Base-by-base conservation (phyloP, 2,888 invertebrate genomes). In the Platycheirus albimanus region DNA sequence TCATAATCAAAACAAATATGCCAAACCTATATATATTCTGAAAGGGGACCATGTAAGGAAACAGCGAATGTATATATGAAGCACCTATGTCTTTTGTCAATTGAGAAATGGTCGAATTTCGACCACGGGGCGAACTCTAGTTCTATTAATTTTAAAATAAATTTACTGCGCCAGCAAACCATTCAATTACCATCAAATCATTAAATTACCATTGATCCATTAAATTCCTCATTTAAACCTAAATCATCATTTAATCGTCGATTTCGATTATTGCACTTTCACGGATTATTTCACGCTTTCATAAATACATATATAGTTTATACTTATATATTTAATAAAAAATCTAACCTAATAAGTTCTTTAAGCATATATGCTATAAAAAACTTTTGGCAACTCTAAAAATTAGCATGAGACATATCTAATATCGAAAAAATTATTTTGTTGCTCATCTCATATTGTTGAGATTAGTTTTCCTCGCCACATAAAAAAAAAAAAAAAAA, bases 211-310 rank as follows among this genome's bases (percentile, higher is more conserved):
- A 30, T 30, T 30, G 30, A 30, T 30, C 10, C 30, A 38, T 38
- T 38, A 13, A 38, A 13, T 13, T 38, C 38, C 17, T 43, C 17
- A 43, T 43, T 43, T 43, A 43, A 43, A 43, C 38, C 38, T 38
- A n/a, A 38, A n/a, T 38, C 38, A 38, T 43, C 7, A 43, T 43
- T 43, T 17, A 43, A 43, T 43, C 43, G 43, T 43, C 43, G 43
- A 43, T 43, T 43, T 43, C 43, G 43, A 17, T 43, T 43, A 43
- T 43, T 17, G 43, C 43, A 43, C 43, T 43, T 19, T 43, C 43
- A 43, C 43, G 17, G 0, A 43, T 43, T 43, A 43, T 43, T 43
- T 43, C 43, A 43, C 43, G 17, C 43, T 43, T 43, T 43, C 17
- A 17, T 43, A 43, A 17, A 17, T 19, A 43, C 13, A 43, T 17